Conservation (phyloP, 2,888 invertebrate species). For the Alentia gelatinosa region DNA sequence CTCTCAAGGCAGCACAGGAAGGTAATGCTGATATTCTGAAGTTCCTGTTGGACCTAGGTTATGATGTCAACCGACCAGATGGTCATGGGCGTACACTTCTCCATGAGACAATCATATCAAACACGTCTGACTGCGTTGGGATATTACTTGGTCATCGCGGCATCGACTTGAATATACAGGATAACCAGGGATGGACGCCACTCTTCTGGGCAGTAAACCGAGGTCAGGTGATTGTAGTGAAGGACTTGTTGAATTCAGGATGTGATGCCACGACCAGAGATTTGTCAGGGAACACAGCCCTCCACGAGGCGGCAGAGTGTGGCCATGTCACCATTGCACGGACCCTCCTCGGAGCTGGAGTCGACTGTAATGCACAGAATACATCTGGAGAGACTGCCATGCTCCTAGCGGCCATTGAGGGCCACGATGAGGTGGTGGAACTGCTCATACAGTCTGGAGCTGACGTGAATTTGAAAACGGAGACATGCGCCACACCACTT, state of each 20-base stretch:
- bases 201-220: conserved; percentile 66
- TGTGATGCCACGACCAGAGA: conserved; percentile 66
- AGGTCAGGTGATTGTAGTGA: conserved; percentile 69
- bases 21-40: conserved; percentile 31
- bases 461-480: conserved; percentile 63
- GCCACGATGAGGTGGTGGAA: conserved; percentile 55
- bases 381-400: conserved; percentile 60
- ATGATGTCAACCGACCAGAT: conserved; percentile 39
- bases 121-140: conserved; percentile 19
- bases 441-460: conserved; percentile 60
- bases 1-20: conserved; percentile 25
- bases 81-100: conserved; percentile 49
- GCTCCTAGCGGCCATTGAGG: conserved; percentile 48
- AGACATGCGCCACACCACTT: conserved; percentile 67
- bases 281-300: conserved; percentile 67
- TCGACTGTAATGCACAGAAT: conserved; percentile 66
- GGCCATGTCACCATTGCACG: conserved; percentile 72
- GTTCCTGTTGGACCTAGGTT: conserved; percentile 13
- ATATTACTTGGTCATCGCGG: background rate
- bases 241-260: conserved; percentile 71
- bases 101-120: conserved; percentile 52
- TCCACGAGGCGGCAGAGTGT: conserved; percentile 75
- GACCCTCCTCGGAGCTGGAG: conserved; percentile 71
- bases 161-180: conserved; percentile 35
- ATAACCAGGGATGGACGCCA: conserved; percentile 56